Percentiles rank a stretch among this genome's conserved stretches.
These are phyloP conservation scores for Antheraea assamensis DNA, from an alignment of 2,888 invertebrate genomes.

Conservation along the genomic window DNA sequence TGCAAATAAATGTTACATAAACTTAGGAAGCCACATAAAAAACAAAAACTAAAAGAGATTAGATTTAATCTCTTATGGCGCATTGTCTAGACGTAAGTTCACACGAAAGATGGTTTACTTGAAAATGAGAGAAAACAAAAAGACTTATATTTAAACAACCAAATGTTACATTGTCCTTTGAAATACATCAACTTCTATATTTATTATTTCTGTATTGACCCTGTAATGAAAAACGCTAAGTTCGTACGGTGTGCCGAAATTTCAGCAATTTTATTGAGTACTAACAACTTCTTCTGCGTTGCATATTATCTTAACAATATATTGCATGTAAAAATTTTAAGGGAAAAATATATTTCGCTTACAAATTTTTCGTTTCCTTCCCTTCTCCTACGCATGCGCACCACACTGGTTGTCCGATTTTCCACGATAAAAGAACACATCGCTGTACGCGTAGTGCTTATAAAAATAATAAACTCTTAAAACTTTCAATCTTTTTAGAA, in stretches of 20 bases:
- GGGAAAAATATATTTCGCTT: too few relatives aligned
- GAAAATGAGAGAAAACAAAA: background rate
- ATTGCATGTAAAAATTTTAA: too few relatives aligned
- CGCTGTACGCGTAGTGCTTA: too few relatives aligned
- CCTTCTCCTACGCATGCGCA: too few relatives aligned
- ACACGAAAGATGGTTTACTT: background rate
- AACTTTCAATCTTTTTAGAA: too few relatives aligned
- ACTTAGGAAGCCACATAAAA: background rate
- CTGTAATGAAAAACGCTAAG: background rate
- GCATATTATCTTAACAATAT: too few relatives aligned
- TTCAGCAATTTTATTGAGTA: too few relatives aligned
- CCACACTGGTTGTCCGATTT: too few relatives aligned
- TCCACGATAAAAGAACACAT: too few relatives aligned
- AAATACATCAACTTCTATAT: background rate
- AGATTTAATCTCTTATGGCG: background rate
- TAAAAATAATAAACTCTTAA: too few relatives aligned
- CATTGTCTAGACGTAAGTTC: background rate
- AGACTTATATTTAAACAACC: background rate
- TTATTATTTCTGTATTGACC: background rate
- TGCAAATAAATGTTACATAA: background rate
- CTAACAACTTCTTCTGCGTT: too few relatives aligned
- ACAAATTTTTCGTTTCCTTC: too few relatives aligned
- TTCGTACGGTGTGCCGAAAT: background rate
- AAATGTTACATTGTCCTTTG: background rate
- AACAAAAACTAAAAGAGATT: background rate